These are phyloP conservation scores for Oreochromis grahami DNA, from an alignment of 2,797 vertebrate species.

Conservation along the genomic window DNA sequence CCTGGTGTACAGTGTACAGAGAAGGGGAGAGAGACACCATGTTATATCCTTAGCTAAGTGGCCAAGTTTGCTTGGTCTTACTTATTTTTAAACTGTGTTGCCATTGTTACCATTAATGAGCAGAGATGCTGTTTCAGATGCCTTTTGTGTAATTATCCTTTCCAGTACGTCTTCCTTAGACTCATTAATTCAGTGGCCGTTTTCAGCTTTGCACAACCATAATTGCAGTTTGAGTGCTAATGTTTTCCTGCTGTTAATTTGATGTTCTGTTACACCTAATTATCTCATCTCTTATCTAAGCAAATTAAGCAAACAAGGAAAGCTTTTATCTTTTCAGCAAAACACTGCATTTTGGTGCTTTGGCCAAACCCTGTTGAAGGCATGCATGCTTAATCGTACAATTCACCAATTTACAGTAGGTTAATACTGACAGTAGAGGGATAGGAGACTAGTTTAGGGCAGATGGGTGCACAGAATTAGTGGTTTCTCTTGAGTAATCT, in stretches of 20 bases:
- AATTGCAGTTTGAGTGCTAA: conserved; percentile 10
- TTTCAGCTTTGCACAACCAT: conserved; percentile 17
- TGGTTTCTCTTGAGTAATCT: conserved; percentile 3
- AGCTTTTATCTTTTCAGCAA: neutral
- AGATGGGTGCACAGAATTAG: neutral
- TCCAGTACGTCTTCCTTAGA: neutral
- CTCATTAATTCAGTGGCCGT: conserved; percentile 38
- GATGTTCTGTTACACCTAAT: conserved; percentile 49
- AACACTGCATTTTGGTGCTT: neutral
- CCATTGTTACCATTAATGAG: neutral
- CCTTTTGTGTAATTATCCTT: conserved; percentile 18
- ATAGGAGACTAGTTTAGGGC: neutral
- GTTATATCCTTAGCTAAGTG: neutral
- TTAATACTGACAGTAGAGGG: neutral
- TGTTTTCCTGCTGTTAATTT: conserved; percentile 45
- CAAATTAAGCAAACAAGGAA: conserved; percentile 34
- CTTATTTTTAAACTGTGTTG: neutral
- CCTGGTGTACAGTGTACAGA: neutral
- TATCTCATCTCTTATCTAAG: conserved; percentile 25
- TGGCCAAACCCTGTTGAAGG: neutral
- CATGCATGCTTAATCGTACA: neutral
- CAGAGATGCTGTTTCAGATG: neutral
- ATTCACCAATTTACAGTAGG: neutral
- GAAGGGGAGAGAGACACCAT: neutral
- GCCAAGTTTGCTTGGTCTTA: neutral